Conservation (phyloP, 2,888 invertebrate species). For the Liodrosophila aerea region DNA sequence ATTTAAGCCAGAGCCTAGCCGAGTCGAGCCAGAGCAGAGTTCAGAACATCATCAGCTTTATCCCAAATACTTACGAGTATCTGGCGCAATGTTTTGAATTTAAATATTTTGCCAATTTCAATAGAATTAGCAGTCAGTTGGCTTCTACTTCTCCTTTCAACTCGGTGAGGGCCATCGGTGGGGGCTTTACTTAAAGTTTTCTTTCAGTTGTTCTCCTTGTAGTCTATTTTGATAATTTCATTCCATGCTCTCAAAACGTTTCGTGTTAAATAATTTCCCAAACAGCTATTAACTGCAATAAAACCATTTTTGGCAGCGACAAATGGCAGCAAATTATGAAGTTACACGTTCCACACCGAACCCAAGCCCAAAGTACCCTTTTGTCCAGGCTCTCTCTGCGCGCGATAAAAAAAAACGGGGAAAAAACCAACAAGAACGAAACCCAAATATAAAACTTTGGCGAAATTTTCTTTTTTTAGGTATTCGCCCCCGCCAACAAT, state of each 20-base stretch:
- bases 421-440: neutral
- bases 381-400: neutral
- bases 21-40: neutral
- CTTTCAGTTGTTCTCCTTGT: neutral
- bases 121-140: conserved; percentile 37
- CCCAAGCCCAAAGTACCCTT: neutral
- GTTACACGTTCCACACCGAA: conserved; percentile 17
- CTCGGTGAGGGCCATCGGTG: no score
- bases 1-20: neutral
- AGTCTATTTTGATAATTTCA: conserved; percentile 16
- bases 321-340: conserved; percentile 69
- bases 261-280: conserved; percentile 62
- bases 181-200: neutral
- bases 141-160: neutral
- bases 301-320: conserved; percentile 56
- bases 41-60: neutral
- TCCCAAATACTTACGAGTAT: conserved; percentile 17
- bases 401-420: no score
- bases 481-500: conserved; percentile 54
- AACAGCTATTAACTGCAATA: conserved; percentile 65
- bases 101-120: conserved; percentile 54
- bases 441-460: conserved; percentile 23
- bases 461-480: conserved; percentile 34
- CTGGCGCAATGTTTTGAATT: conserved; percentile 47
- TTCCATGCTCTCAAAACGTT: conserved; percentile 40